Evolutionary conservation across 2,797 vertebrate genomes (phyloP).

Genomic region (Chelonia mydas): DNA sequence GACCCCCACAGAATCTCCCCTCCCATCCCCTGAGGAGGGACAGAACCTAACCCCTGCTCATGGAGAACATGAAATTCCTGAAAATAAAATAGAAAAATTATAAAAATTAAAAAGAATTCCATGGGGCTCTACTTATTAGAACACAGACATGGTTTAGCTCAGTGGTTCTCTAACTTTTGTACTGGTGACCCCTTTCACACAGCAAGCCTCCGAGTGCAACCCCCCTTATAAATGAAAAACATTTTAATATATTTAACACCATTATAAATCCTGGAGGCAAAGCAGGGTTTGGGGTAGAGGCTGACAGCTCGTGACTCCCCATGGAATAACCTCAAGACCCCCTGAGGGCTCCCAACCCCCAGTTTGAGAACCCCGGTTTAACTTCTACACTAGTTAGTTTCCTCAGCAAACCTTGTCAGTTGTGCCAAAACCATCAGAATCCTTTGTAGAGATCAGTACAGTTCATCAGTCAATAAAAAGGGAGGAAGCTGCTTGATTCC

Average conservation of each 20-base stretch:
- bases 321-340: no score
- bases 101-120: not conserved
- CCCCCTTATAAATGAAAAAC: no score
- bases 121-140: not conserved
- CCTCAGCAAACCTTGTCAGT: not conserved
- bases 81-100: no score
- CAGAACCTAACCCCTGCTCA: not conserved
- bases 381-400: not conserved
- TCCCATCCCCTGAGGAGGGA: not conserved
- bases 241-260: no score
- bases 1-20: not conserved
- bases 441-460: not conserved
- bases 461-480: not conserved
- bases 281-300: no score
- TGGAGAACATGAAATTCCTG: not conserved
- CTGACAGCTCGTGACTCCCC: no score
- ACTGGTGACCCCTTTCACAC: no score
- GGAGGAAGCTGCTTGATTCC: constrained; percentile 1
- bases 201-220: no score
- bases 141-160: not conserved
- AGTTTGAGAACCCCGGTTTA: no score
- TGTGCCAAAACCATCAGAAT: not conserved
- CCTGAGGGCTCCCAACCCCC: no score
- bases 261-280: no score
- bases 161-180: no score